Evolutionary conservation across 2,888 invertebrate species (phyloP).

Genomic region (Metacarcinus magister): DNA sequence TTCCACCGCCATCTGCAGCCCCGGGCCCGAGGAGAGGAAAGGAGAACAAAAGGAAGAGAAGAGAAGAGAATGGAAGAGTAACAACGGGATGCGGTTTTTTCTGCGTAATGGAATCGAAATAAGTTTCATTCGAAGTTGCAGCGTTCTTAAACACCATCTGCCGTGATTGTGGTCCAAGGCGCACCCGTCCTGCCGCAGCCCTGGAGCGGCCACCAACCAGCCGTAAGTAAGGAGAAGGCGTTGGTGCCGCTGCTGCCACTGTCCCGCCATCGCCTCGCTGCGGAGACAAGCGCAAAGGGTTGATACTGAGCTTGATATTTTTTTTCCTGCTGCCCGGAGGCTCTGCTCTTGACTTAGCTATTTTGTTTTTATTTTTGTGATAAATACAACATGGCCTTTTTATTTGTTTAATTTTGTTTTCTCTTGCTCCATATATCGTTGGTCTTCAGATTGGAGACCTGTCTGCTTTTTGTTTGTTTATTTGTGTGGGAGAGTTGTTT

Average conservation of each 20-base stretch:
- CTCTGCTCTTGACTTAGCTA: slow-evolving; percentile 9
- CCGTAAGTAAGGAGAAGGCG: not conserved
- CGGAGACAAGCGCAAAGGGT: slow-evolving; percentile 28
- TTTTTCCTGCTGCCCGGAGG: slow-evolving; percentile 29
- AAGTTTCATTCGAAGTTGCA: not conserved
- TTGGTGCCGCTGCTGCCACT: not conserved
- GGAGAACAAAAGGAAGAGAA: not conserved
- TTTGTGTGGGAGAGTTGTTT: not conserved
- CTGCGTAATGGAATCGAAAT: slow-evolving; percentile 15
- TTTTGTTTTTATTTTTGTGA: slow-evolving; percentile 13
- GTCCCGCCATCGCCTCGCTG: slow-evolving; percentile 33
- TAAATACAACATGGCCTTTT: not conserved
- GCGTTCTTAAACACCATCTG: not conserved
- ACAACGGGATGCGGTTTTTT: not conserved
- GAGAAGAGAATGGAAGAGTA: not conserved
- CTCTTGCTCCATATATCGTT: not conserved
- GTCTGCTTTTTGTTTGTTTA: not conserved
- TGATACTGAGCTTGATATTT: slow-evolving; percentile 6
- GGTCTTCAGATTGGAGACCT: not conserved
- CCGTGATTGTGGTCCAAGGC: not conserved
- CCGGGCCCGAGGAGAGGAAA: not conserved
- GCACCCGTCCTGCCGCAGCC: slow-evolving; percentile 16
- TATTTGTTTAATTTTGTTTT: not conserved
- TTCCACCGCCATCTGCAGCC: not conserved
- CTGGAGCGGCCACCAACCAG: not conserved